phyloP scores from a whole-genome alignment of 2,797 vertebrate species.

The Sebastes miniatus region DNA sequence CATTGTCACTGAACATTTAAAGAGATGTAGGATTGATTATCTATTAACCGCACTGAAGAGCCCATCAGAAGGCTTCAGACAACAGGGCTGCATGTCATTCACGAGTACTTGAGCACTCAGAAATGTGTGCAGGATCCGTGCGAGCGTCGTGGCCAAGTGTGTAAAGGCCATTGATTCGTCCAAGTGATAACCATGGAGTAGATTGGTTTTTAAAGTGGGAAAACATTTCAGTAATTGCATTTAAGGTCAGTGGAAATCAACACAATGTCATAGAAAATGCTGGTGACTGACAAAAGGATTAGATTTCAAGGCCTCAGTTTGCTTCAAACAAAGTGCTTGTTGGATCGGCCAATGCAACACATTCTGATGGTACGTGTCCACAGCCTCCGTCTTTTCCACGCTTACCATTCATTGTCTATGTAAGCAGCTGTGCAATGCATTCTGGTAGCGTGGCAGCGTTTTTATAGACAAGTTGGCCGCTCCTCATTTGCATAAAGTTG shows the following conservation, averaged over 20 bases:
- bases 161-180: slow-evolving; percentile 21
- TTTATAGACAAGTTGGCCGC: too few relatives aligned
- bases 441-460: too few relatives aligned
- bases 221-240: slow-evolving; percentile 13
- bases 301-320: background rate
- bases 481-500: too few relatives aligned
- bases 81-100: slow-evolving; percentile 31
- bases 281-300: background rate
- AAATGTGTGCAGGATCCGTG: slow-evolving; percentile 31
- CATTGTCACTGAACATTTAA: slow-evolving; percentile 32
- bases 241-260: slow-evolving; percentile 19
- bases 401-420: too few relatives aligned
- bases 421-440: too few relatives aligned
- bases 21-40: slow-evolving; percentile 52
- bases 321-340: background rate
- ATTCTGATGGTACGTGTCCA: too few relatives aligned
- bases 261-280: slow-evolving; percentile 1
- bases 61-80: slow-evolving; percentile 26
- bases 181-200: background rate
- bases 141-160: background rate
- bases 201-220: slow-evolving; percentile 22
- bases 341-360: too few relatives aligned
- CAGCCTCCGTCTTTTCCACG: too few relatives aligned
- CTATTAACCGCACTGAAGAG: slow-evolving; percentile 26
- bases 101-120: slow-evolving; percentile 37